Conservation (phyloP, 2,888 invertebrate species). For the Augochlorella aurata region DNA sequence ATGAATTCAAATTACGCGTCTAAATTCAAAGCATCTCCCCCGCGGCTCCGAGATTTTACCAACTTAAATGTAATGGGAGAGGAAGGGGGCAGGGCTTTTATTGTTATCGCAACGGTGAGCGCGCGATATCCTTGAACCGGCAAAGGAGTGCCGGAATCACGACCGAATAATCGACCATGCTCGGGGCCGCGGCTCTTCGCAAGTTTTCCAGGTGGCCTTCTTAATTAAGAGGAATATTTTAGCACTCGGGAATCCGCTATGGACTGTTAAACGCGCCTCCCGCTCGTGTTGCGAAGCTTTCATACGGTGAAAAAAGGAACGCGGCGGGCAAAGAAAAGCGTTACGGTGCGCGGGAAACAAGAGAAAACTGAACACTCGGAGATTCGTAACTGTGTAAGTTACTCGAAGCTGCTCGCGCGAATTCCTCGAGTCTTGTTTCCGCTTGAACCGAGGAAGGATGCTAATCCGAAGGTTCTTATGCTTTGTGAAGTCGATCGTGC, state of each 20-base stretch:
- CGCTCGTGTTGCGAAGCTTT: conserved; percentile 4
- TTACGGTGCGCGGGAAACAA: background rate
- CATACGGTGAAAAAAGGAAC: background rate
- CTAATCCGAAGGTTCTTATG: conserved; percentile 1
- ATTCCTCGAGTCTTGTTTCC: background rate
- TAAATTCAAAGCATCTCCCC: conserved; percentile 32
- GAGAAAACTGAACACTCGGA: background rate
- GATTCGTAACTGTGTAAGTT: conserved; percentile 4
- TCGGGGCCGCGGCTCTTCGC: conserved; percentile 8
- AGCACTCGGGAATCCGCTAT: conserved; percentile 2
- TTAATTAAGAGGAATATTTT: conserved; percentile 45
- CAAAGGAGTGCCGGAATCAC: conserved; percentile 32
- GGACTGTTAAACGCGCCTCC: conserved; percentile 24
- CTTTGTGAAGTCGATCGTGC: background rate
- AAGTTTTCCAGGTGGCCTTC: conserved; percentile 5
- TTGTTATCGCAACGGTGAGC: conserved; percentile 33
- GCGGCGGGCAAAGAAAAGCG: background rate
- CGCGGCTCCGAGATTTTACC: conserved; percentile 16
- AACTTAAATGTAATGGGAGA: conserved; percentile 30
- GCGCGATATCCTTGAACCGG: conserved; percentile 17
- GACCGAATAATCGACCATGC: conserved; percentile 45
- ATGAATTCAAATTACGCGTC: conserved; percentile 38
- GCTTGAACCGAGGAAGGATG: background rate
- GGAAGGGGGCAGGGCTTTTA: conserved; percentile 10
- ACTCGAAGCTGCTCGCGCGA: background rate